Evolutionary conservation across 1,140 invertebrate genomes (phyloP), one percentile per base, ranked within the genome.

Genomic region (Zelostemma sp.): DNA sequence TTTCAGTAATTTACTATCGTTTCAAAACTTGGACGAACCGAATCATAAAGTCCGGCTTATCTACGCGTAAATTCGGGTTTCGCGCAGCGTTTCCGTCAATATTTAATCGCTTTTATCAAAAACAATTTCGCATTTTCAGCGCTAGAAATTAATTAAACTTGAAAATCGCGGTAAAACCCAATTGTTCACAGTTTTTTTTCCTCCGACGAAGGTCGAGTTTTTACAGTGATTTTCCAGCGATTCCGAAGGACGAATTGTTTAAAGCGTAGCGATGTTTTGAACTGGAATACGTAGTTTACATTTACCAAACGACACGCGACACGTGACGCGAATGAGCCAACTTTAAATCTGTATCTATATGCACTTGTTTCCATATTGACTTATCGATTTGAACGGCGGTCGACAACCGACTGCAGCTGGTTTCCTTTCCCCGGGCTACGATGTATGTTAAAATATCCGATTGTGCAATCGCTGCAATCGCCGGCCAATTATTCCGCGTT

Each of bases 381-480:
- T 70, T 70, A 70, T 70, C 68, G 68, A 70, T 70, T 70, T 43
- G 47, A 28, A 57, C 35, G 28, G 40, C 67, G 60, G 46, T 59
- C 67, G 60, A 60, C 55, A 56, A 41, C 40, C 38, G 56, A 45
- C n/a, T n/a, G n/a, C n/a, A n/a, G n/a, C n/a, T n/a, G 47, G 47
- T 61, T 62, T 70, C 62, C 61, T 62, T 47, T 64, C 68, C 67
- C 68, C 54, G 21, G 58, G 61, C 61, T 54, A 58, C 21, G 21
- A 25, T 25, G 45, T 65, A 54, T 57, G 68, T 71, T 65, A 65
- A 65, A 71, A 71, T 66, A 63, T 49, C 40, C 53, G 58, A 61
- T 65, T 55, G 61, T 65, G 62, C 68, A 62, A 71, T 66, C 68
- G 61, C 47, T 43, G 58, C 61, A 62, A 71, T 66, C 62, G 68